Conservation (phyloP, 30 jellyfish, hydroid and myxozoan genomes). For the Cassiopea andromeda region DNA sequence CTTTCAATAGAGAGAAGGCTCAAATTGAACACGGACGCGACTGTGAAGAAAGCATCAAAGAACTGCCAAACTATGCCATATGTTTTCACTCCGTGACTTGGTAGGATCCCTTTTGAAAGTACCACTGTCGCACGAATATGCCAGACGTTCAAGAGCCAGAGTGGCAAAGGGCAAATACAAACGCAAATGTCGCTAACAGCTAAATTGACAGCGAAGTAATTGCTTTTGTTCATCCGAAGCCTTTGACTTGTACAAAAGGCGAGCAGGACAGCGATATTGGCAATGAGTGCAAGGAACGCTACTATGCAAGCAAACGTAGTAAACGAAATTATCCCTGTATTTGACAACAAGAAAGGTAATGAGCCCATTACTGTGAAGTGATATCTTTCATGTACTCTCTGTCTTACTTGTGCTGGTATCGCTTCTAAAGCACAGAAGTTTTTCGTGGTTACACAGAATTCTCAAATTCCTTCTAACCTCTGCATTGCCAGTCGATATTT, state of each 20-base stretch:
- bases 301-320: conserved; percentile 15
- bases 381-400: not conserved
- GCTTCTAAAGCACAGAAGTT: too few species aligned
- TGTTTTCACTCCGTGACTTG: not conserved
- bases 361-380: not conserved
- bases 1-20: conserved; percentile 47
- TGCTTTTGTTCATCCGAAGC: conserved; percentile 18
- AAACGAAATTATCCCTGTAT: conserved; percentile 25
- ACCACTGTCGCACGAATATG: not conserved
- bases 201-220: conserved; percentile 38
- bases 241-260: conserved; percentile 30
- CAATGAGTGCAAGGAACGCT: conserved; percentile 24
- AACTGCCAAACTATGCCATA: conserved; percentile 27
- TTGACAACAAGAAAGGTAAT: conserved; percentile 1
- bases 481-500: too few species aligned
- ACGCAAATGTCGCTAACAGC: conserved; percentile 41
- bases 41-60: conserved; percentile 33
- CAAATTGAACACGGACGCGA: conserved; percentile 34
- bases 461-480: too few species aligned
- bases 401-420: too few species aligned
- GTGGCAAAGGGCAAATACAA: conserved; percentile 47
- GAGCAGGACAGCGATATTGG: conserved; percentile 9
- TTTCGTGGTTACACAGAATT: too few species aligned
- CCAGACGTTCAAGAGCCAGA: conserved; percentile 55
- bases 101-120: conserved; percentile 6